Base-by-base conservation (phyloP, 2,888 invertebrate genomes). In the Branchellion lobata region DNA sequence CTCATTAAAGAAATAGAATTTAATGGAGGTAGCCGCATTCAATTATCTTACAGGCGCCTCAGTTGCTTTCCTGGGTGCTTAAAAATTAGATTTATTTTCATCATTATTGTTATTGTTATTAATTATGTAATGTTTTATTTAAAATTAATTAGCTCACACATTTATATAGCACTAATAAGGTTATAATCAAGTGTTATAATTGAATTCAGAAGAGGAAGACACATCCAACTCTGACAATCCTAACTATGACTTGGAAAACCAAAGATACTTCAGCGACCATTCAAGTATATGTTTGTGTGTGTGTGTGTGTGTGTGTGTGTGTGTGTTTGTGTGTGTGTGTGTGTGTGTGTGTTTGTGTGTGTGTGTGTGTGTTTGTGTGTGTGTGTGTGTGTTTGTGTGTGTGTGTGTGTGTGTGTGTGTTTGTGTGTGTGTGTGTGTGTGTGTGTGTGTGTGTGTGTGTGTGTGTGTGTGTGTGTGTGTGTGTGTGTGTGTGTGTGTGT, bases 201-300 rank as follows among this genome's bases (percentile, higher is more conserved):
- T 27, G 47, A 11, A n/a, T n/a, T n/a, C n/a, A n/a, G 77, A 65
- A 33, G 61, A 33, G 14, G 34, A 47, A 1, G 77, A 77, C 0
- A 65, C n/a, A 1, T 65, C 31, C 27, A 65, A 34, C 21, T 65
- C 77, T 18, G 77, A 65, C 29, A 0, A 69, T 69, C 27, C 18
- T 14, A 29, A 34, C 29, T 69, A 69, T 69, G 69, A 69, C n/a
- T n/a, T 69, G 3, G 69, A 69, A 69, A 34, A 34, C 27, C 69
- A 69, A 31, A 34, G 69, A 31, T 69, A 8, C 27, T 69, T 69
- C 69, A 69, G 5, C 29, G 69, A 69, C 27, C 2, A 11, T n/a
- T 69, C 69, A 33, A n/a, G 69, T 69, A 24, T 8, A n/a, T 8
- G 14, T 14, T 65, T n/a, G n/a, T 65, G n/a, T 27, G 29, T 65